Percentiles rank a stretch among this genome's conserved stretches.
Evolutionary conservation across 1,140 invertebrate species (phyloP).

Genomic region (Muscidifurax raptorellus): DNA sequence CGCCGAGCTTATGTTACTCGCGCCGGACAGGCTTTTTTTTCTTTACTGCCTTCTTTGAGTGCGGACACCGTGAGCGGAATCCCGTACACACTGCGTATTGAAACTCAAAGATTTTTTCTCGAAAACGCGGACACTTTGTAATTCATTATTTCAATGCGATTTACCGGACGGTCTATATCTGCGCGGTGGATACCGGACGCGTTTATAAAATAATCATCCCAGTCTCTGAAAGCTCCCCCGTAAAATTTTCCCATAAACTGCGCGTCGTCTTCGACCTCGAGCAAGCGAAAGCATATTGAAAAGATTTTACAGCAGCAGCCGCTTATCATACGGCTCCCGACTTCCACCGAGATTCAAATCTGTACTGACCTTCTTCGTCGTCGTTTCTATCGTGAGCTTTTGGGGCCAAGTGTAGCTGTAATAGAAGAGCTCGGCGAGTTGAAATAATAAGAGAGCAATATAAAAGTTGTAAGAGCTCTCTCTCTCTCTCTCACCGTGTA

Average conservation of each 20-base stretch:
- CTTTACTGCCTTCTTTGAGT: not conserved
- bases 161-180: too few relatives aligned
- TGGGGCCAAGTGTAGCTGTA: not conserved
- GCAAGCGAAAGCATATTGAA: conserved; percentile 5
- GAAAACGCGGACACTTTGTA: too few relatives aligned
- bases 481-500: too few relatives aligned
- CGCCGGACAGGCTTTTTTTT: not conserved
- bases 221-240: too few relatives aligned
- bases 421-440: not conserved
- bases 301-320: not conserved
- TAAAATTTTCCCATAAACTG: too few relatives aligned
- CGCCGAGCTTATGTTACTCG: not conserved
- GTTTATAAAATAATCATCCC: too few relatives aligned
- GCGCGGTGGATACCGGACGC: too few relatives aligned
- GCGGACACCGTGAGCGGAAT: not conserved
- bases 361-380: not conserved
- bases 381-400: not conserved
- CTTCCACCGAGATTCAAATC: not conserved
- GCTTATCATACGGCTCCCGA: not conserved
- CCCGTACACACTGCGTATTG: too few relatives aligned
- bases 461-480: conserved; percentile 39
- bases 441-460: conserved; percentile 50
- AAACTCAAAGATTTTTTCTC: too few relatives aligned
- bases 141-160: too few relatives aligned
- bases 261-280: too few relatives aligned